These are phyloP conservation scores for Anagrus nilaparvatae DNA, from an alignment of 1,140 invertebrate genomes.

Conservation along the genomic window DNA sequence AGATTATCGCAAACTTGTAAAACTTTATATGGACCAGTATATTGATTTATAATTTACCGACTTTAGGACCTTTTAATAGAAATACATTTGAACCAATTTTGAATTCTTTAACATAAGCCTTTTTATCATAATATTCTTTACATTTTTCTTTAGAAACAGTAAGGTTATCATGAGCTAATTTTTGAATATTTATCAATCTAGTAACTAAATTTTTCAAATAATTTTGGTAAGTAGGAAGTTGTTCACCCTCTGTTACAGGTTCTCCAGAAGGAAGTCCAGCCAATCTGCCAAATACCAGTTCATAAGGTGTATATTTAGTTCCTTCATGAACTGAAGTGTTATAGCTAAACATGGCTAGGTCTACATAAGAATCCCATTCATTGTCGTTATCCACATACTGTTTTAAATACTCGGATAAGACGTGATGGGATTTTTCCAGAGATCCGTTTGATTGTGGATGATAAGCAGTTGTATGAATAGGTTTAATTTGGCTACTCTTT, in stretches of 20 bases:
- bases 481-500: conserved; percentile 11
- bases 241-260: neutral
- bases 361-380: too few relatives aligned
- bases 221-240: neutral
- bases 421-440: neutral
- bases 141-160: neutral
- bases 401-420: neutral
- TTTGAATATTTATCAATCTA: too few relatives aligned
- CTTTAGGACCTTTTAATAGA: too few relatives aligned
- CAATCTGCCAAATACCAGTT: neutral
- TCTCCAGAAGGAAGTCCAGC: neutral
- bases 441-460: conserved; percentile 7
- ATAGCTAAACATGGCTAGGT: too few relatives aligned
- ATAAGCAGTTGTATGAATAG: conserved; percentile 5
- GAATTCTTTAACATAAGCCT: neutral
- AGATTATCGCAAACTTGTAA: neutral
- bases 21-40: too few relatives aligned
- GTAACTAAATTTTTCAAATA: conserved; percentile 1
- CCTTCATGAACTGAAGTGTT: neutral
- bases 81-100: neutral
- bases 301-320: neutral
- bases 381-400: too few relatives aligned
- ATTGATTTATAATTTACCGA: too few relatives aligned
- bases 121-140: too few relatives aligned
- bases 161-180: too few relatives aligned